A percentile compares a stretch with the other conserved stretches of the same genome.
phyloP scores from a whole-genome alignment of 2,888 invertebrate genomes.

The Callyntrura sp. region DNA sequence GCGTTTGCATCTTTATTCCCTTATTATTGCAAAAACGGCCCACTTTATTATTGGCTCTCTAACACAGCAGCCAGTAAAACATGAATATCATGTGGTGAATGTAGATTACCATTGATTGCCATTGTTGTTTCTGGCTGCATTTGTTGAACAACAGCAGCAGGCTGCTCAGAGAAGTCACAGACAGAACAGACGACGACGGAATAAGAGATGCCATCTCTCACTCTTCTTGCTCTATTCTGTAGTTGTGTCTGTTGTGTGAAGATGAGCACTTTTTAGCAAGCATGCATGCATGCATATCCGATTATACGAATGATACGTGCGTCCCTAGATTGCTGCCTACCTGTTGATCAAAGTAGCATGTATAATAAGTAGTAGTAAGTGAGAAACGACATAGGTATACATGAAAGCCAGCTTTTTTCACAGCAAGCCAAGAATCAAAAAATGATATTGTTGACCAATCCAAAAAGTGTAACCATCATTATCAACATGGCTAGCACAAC shows the following conservation, averaged over 20 bases:
- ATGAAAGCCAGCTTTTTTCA: neutral
- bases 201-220: slow-evolving; percentile 31
- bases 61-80: slow-evolving; percentile 31
- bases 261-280: too few relatives aligned
- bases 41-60: slow-evolving; percentile 35
- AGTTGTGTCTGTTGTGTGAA: neutral
- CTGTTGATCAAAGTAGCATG: too few relatives aligned
- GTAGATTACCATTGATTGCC: slow-evolving; percentile 60
- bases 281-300: too few relatives aligned
- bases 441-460: slow-evolving; percentile 57
- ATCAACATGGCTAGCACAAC: too few relatives aligned
- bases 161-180: too few relatives aligned
- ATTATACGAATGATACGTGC: neutral
- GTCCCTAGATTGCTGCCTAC: slow-evolving; percentile 18
- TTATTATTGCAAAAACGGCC: slow-evolving; percentile 17
- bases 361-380: too few relatives aligned
- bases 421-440: slow-evolving; percentile 23
- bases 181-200: neutral
- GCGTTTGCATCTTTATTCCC: neutral
- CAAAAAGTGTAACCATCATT: slow-evolving; percentile 43
- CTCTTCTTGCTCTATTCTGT: too few relatives aligned
- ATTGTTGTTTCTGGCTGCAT: slow-evolving; percentile 41
- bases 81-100: slow-evolving; percentile 65
- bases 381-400: too few relatives aligned
- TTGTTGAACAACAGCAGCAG: slow-evolving; percentile 16